phyloP scores from a whole-genome alignment of 2,888 invertebrate genomes.

The Toxonevra muliebris region DNA sequence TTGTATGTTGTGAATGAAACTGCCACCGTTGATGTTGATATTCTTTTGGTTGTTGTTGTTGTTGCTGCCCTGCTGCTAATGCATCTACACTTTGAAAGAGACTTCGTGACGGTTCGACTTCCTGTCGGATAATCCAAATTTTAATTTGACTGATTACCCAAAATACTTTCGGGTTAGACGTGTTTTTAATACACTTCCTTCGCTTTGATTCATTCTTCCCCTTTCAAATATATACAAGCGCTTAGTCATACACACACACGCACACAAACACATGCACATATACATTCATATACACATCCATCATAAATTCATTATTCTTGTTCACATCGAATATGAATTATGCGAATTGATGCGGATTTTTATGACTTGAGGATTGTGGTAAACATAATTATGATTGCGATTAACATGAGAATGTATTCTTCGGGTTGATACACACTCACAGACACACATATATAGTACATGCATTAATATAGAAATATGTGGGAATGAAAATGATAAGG shows the following conservation, averaged over 20 bases:
- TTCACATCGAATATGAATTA: slow-evolving; percentile 37
- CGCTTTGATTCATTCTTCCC: not conserved
- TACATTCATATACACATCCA: slow-evolving; percentile 36
- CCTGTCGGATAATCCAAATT: slow-evolving; percentile 64
- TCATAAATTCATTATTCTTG: slow-evolving; percentile 42
- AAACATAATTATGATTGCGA: slow-evolving; percentile 22
- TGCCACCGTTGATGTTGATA: not conserved
- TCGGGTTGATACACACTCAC: too few species aligned
- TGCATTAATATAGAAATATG: not conserved
- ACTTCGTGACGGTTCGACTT: slow-evolving; percentile 62
- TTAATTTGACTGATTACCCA: slow-evolving; percentile 64
- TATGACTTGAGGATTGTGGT: slow-evolving; percentile 20
- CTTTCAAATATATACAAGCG: not conserved
- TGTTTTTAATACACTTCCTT: slow-evolving; percentile 24
- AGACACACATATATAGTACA: not conserved
- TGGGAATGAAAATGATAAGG: not conserved
- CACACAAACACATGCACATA: slow-evolving; percentile 8
- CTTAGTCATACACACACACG: slow-evolving; percentile 10
- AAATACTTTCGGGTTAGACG: slow-evolving; percentile 38
- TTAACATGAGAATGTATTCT: slow-evolving; percentile 8
- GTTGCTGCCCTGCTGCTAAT: slow-evolving; percentile 15
- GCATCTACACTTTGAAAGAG: slow-evolving; percentile 24
- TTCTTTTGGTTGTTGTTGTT: slow-evolving; percentile 8
- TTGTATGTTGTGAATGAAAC: slow-evolving; percentile 11
- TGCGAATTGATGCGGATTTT: slow-evolving; percentile 24